phyloP scores from a whole-genome alignment of 2,113 vertebrate species.

The Bambusicola thoracicus region DNA sequence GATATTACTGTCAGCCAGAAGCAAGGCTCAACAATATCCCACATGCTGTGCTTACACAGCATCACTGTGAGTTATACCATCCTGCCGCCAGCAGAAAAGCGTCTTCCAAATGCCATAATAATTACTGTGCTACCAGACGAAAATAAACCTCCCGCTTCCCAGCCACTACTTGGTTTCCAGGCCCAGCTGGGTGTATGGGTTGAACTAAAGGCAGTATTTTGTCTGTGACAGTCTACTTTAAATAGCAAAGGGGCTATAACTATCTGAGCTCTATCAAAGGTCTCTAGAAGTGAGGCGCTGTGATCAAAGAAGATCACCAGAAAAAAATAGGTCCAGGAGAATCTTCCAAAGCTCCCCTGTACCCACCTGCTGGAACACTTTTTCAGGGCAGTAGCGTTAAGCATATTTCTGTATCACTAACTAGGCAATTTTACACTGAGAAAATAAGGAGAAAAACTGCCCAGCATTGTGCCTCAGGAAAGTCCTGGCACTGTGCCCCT shows the following conservation, averaged over 20 bases:
- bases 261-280: not conserved
- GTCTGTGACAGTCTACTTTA: fast-evolving
- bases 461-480: not conserved
- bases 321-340: not conserved
- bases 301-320: not conserved
- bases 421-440: not conserved
- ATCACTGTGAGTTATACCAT: not conserved
- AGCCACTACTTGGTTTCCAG: not conserved
- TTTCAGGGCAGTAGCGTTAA: not conserved
- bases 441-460: not conserved
- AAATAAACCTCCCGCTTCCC: not conserved
- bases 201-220: not conserved
- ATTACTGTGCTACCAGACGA: not conserved
- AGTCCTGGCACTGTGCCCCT: not conserved
- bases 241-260: not conserved
- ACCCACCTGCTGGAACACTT: not conserved
- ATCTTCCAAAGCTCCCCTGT: not conserved
- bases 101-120: not conserved
- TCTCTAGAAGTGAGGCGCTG: not conserved
- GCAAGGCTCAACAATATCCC: conserved; percentile 25
- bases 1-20: conserved; percentile 36
- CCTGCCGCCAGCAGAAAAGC: conserved; percentile 22
- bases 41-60: conserved; percentile 45
- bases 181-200: not conserved
- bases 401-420: not conserved